phyloP scores from a whole-genome alignment of 2,888 invertebrate genomes.

The Marasmarcha lunaedactyla region DNA sequence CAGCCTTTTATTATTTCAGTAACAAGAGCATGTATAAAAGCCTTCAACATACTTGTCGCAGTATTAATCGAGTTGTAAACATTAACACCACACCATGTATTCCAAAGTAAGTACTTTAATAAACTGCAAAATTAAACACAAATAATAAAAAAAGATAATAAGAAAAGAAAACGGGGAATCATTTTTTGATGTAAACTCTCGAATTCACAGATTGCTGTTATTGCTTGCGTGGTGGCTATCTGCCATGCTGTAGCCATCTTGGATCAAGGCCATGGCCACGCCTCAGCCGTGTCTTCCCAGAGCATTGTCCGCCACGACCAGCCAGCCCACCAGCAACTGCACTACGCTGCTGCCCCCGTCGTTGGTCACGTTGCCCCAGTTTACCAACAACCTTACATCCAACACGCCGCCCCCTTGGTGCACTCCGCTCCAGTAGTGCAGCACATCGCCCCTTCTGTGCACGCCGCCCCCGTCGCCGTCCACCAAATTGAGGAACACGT shows the following conservation, averaged over 20 bases:
- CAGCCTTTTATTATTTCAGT: too few relatives aligned
- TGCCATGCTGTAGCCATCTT: conserved; percentile 54
- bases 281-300: conserved; percentile 49
- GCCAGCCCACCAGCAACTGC: conserved; percentile 13
- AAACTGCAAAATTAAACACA: conserved; percentile 3
- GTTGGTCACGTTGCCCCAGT: conserved; percentile 14
- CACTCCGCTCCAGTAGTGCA: conserved; percentile 25
- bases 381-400: conserved; percentile 2
- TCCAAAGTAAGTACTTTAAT: conserved; percentile 41
- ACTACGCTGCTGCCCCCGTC: conserved; percentile 11
- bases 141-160: conserved; percentile 1
- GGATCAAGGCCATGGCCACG: conserved; percentile 36
- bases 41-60: conserved; percentile 37
- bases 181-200: too few relatives aligned
- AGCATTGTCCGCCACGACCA: conserved; percentile 53
- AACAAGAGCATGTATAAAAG: conserved; percentile 57
- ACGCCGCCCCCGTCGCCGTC: conserved; percentile 25
- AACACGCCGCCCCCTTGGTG: conserved; percentile 14
- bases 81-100: conserved; percentile 47
- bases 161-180: conserved; percentile 1
- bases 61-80: conserved; percentile 39
- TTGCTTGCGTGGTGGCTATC: conserved; percentile 49
- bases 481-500: conserved; percentile 29
- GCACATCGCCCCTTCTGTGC: conserved; percentile 26
- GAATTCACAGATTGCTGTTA: conserved; percentile 43